phyloP scores from a whole-genome alignment of 2,888 invertebrate genomes.

The Himalopsyche kuldschensis region DNA sequence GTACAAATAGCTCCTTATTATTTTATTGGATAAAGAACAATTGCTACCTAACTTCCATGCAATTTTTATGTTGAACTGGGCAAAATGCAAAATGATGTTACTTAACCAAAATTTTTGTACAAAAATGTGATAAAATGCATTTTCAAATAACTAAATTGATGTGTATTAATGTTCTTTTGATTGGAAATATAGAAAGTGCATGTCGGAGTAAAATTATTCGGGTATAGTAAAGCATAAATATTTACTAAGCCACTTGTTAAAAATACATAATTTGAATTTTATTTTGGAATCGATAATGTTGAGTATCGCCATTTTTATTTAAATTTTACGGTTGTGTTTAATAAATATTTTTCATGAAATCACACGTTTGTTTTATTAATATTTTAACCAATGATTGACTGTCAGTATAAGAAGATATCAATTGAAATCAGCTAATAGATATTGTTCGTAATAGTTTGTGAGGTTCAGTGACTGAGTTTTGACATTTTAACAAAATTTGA shows the following conservation, averaged over 20 bases:
- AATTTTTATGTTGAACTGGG: not conserved
- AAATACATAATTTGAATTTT: not conserved
- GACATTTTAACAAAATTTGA: too few relatives aligned
- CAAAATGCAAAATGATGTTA: not conserved
- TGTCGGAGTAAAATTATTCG: not conserved
- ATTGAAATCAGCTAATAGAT: too few relatives aligned
- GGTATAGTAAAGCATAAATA: not conserved
- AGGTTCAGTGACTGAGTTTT: too few relatives aligned
- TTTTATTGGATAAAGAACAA: too few relatives aligned
- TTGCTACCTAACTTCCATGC: not conserved
- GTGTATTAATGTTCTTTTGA: not conserved
- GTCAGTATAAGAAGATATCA: too few relatives aligned
- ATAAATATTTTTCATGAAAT: conserved; percentile 2
- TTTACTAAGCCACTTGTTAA: not conserved
- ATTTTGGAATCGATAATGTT: not conserved
- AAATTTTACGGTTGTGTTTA: conserved; percentile 3
- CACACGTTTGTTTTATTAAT: not conserved
- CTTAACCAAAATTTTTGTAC: not conserved
- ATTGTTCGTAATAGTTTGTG: too few relatives aligned
- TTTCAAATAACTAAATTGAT: not conserved
- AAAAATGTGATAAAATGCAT: not conserved
- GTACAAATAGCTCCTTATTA: too few relatives aligned
- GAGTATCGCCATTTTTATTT: not conserved
- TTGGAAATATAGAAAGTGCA: not conserved
- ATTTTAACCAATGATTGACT: not conserved